Conservation (phyloP, 2,888 invertebrate genomes). For the Trichopoda pennipes region DNA sequence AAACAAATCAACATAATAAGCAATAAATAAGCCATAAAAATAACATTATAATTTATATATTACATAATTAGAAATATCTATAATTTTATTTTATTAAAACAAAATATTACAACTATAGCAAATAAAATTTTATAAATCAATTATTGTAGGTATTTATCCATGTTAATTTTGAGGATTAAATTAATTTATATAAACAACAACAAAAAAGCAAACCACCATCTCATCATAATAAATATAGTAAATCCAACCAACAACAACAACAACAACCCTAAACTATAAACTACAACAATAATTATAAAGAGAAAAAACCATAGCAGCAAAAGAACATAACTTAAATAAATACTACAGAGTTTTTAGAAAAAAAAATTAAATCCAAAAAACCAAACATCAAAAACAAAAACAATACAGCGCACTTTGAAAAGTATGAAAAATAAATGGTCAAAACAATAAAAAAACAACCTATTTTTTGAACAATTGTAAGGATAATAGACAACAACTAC, state of each 20-base stretch:
- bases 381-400: constrained; percentile 10
- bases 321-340: constrained; percentile 15
- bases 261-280: constrained; percentile 68
- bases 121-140: constrained; percentile 52
- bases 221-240: constrained; percentile 54
- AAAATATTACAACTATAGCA: not conserved
- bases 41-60: constrained; percentile 21
- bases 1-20: constrained; percentile 52
- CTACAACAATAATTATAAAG: constrained; percentile 62
- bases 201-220: constrained; percentile 61
- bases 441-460: constrained; percentile 25
- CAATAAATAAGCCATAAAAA: constrained; percentile 53
- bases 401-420: constrained; percentile 33
- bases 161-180: constrained; percentile 81
- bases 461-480: constrained; percentile 42
- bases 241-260: constrained; percentile 53
- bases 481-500: constrained; percentile 28
- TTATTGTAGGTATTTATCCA: constrained; percentile 81
- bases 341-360: constrained; percentile 41
- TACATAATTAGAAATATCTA: not conserved
- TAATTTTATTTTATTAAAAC: constrained; percentile 16
- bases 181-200: constrained; percentile 59
- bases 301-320: constrained; percentile 30
- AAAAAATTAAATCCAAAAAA: constrained; percentile 23
- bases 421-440: constrained; percentile 40